Conservation (phyloP, 2,113 vertebrate genomes). For the Eublepharis macularius region DNA sequence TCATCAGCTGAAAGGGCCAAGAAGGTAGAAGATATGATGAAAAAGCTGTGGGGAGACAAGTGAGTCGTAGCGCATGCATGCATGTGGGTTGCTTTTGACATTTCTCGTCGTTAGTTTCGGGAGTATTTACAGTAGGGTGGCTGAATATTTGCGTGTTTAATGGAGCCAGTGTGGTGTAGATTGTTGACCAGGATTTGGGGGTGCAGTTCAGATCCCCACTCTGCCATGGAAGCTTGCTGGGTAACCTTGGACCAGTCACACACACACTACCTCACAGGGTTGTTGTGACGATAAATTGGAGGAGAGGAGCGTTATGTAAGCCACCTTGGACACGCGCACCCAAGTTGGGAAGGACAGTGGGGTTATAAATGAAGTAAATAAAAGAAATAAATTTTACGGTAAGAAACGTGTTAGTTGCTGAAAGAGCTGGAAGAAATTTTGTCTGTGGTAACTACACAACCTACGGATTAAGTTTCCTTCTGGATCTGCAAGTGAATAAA, state of each 20-base stretch:
- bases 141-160: background rate
- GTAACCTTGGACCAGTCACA: too few relatives aligned
- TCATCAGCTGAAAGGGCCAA: conserved; percentile 15
- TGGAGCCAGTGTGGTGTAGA: too few relatives aligned
- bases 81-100: background rate
- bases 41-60: conserved; percentile 60
- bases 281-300: too few relatives aligned
- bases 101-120: background rate
- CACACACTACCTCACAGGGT: too few relatives aligned
- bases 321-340: background rate
- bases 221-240: too few relatives aligned
- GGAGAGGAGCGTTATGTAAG: background rate
- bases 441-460: background rate
- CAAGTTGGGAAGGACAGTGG: background rate
- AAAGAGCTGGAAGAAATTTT: background rate
- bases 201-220: too few relatives aligned
- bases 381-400: too few relatives aligned
- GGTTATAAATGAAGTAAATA: background rate
- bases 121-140: background rate
- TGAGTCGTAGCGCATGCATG: background rate
- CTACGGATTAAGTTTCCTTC: background rate
- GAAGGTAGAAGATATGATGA: conserved; percentile 56
- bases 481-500: background rate
- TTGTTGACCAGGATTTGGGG: background rate
- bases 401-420: background rate